Conservation (phyloP, 2,113 vertebrate genomes). For the Prietella phreatophila region DNA sequence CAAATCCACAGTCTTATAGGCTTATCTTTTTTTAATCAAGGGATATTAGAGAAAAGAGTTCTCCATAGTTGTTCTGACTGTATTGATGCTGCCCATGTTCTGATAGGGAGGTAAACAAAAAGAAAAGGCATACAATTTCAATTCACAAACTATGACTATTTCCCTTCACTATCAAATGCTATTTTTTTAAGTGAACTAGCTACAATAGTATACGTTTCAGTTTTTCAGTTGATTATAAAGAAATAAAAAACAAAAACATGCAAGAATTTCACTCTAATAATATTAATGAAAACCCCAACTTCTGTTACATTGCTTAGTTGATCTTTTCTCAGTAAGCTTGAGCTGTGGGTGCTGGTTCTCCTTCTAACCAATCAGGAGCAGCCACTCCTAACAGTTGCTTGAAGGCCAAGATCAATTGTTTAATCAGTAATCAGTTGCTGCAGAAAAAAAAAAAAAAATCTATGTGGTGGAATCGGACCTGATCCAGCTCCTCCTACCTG, state of each 20-base stretch:
- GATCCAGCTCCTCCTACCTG: not conserved
- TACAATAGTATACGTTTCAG: not conserved
- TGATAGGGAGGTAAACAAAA: not conserved
- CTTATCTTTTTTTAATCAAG: not conserved
- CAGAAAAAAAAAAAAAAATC: not conserved
- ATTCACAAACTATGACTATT: slow-evolving; percentile 12
- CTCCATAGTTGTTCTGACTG: not conserved
- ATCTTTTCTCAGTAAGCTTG: not conserved
- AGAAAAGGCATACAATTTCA: not conserved
- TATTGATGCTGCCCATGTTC: not conserved
- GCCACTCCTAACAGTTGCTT: not conserved
- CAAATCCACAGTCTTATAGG: not conserved
- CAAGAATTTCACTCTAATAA: not conserved
- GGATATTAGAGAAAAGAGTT: not conserved
- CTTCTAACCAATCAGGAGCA: not conserved
- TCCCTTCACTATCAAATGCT: not conserved
- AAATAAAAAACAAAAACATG: not conserved
- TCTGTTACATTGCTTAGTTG: not conserved
- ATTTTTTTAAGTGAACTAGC: not conserved
- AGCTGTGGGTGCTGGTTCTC: not conserved
- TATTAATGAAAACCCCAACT: not conserved
- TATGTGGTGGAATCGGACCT: not conserved
- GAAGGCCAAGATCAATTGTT: not conserved
- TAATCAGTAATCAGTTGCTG: not conserved
- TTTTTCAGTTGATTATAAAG: not conserved